Evolutionary conservation across 2,113 vertebrate species (phyloP).

Genomic region (Tonatia bakeri): DNA sequence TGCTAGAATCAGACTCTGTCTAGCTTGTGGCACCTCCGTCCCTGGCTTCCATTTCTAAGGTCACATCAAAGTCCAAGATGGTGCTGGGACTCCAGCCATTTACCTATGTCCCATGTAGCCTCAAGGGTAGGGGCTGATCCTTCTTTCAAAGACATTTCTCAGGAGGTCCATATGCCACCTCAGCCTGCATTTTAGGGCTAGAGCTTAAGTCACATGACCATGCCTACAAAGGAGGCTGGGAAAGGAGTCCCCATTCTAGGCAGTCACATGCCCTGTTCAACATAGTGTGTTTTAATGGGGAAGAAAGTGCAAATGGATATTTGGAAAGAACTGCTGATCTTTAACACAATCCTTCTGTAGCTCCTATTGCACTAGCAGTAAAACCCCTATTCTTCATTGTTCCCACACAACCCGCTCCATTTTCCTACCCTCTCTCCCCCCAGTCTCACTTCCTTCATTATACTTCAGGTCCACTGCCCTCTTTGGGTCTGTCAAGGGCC

Average conservation of each 20-base stretch:
- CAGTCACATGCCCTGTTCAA: neutral
- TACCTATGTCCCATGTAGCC: rapidly evolving
- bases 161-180: no score
- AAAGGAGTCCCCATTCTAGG: neutral
- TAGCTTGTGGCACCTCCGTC: no score
- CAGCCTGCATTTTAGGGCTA: neutral
- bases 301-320: neutral
- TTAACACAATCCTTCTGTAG: neutral
- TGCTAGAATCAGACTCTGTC: neutral
- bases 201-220: neutral
- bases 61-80: neutral
- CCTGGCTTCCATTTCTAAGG: neutral
- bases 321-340: no score
- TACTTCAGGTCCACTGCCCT: no score
- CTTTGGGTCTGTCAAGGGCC: neutral
- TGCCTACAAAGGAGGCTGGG: neutral
- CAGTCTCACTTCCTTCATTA: neutral
- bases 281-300: neutral
- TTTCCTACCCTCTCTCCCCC: no score
- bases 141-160: neutral
- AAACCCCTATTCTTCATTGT: neutral
- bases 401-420: no score
- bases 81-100: neutral
- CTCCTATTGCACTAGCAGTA: neutral
- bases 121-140: no score